A percentile compares a stretch with the other conserved stretches of the same genome.
phyloP scores from a whole-genome alignment of 1,140 invertebrate species.

The Solen grandis region DNA sequence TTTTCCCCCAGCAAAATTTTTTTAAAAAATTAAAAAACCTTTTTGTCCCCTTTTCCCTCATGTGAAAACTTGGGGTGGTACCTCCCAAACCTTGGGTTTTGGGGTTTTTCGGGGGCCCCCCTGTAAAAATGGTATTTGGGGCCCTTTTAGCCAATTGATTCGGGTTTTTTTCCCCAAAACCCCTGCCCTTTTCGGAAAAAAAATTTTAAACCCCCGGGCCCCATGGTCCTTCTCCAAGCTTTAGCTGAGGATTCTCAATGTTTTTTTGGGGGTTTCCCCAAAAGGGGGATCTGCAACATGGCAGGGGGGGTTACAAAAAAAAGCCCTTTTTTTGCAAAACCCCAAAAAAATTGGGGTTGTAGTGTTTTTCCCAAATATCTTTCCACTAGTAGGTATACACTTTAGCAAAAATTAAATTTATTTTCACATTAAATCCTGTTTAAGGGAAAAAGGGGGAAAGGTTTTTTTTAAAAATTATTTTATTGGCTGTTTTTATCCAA shows the following conservation, averaged over 20 bases:
- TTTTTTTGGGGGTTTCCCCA: slow-evolving; percentile 97
- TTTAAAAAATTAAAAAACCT: neutral
- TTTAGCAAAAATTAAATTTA: neutral
- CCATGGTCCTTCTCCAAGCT: slow-evolving; percentile 97
- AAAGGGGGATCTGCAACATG: slow-evolving; percentile 84
- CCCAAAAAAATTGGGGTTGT: neutral
- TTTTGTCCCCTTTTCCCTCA: neutral
- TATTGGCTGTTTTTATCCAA: neutral
- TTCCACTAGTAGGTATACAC: too few relatives aligned
- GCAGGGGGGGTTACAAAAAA: neutral
- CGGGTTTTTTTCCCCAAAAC: slow-evolving; percentile 85
- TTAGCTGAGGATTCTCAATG: slow-evolving; percentile 89
- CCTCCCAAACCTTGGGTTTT: slow-evolving; percentile 87
- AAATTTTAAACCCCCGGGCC: slow-evolving; percentile 91
- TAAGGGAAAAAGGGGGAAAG: neutral
- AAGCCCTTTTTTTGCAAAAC: neutral
- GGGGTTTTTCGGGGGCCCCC: slow-evolving; percentile 89
- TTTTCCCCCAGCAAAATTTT: neutral
- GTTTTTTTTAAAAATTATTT: neutral
- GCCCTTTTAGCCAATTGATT: slow-evolving; percentile 95
- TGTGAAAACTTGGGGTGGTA: too few relatives aligned
- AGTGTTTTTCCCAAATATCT: neutral
- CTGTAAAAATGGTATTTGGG: slow-evolving; percentile 92
- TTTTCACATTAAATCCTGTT: neutral
- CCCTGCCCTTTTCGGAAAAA: slow-evolving; percentile 93